Conservation (phyloP, 1,140 invertebrate genomes). For the Macrobrachium nipponense region DNA sequence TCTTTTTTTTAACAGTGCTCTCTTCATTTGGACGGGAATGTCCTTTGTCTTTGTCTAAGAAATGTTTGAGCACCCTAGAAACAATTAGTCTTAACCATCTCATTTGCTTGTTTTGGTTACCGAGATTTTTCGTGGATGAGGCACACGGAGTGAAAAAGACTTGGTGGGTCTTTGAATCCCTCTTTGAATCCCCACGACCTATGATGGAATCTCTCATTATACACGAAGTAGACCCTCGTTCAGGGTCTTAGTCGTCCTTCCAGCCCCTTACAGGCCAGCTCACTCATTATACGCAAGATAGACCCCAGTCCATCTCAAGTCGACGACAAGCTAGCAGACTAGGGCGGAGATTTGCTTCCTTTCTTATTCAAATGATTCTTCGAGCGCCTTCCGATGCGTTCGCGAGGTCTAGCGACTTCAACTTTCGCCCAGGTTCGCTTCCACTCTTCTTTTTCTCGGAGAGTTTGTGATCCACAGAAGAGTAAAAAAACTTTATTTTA, state of each 20-base stretch:
- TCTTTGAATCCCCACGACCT: no score
- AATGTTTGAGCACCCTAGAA: no score
- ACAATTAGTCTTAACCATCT: no score
- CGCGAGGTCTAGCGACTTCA: conserved; percentile 18
- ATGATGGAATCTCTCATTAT: conserved; percentile 13
- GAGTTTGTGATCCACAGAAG: neutral
- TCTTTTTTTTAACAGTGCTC: no score
- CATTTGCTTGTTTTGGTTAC: no score
- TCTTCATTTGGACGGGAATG: no score
- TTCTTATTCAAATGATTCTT: conserved; percentile 59
- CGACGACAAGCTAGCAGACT: conserved; percentile 55
- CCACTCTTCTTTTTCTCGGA: neutral
- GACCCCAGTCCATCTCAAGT: conserved; percentile 57
- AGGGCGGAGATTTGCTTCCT: conserved; percentile 56
- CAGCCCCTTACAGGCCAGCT: conserved; percentile 43
- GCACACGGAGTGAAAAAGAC: no score
- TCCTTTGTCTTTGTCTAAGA: no score
- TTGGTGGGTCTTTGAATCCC: no score
- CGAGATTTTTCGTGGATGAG: no score
- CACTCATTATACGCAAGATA: conserved; percentile 58
- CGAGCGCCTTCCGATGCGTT: conserved; percentile 14
- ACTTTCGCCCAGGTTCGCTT: neutral
- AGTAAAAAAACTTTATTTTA: no score
- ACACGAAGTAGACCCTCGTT: conserved; percentile 13
- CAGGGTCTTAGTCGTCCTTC: conserved; percentile 18